Evolutionary conservation across 2,888 invertebrate genomes (phyloP), one percentile per base, ranked within the genome.

Genomic region (Pardosa pseudoannulata): DNA sequence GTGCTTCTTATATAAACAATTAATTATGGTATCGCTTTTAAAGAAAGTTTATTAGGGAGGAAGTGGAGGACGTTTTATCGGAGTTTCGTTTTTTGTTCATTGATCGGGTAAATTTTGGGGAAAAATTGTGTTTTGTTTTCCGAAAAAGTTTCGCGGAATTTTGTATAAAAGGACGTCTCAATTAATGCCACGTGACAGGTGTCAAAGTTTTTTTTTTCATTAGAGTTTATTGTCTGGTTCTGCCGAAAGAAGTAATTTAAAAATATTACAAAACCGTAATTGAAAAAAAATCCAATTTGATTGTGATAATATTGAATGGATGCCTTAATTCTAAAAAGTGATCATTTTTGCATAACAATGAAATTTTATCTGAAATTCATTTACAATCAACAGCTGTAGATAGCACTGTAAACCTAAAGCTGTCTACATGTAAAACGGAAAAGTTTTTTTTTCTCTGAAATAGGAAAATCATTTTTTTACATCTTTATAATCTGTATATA

Each of bases 21-120:
- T 81, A 81, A 81, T 81, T 81, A 75, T 70, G 75, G 73, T 81
- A 81, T 74, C 75, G 70, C 68, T 81, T 80, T 79, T 81, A 71
- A 79, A 68, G 65, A 80, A 67, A 67, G 73, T 80, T 73, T 72
- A 73, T 65, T 74, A 67, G 31, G 27, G 71, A 32, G 56, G 46
- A 79, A 65, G 79, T 65, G 62, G 28, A 56, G 23, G 80, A 68
- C 73, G 50, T 74, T 80, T 67, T 68, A 72, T 79, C 64, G 29
- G 23, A 39, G 16, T 31, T 67, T 62, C 28, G 1, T 3, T 31
- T 67, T 67, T 32, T 32, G 31, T 31, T 67, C 32, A 23, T 23
- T 56, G 56, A 23, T 56, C 11, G 23, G 23, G 9, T 19, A 5
- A 23, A 56, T 56, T 56, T 56, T 56, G 56, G 16, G 23, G 23